A percentile compares a stretch with the other conserved stretches of the same genome.
phyloP scores from a whole-genome alignment of 1,140 invertebrate genomes.

The Melitaea cinxia region DNA sequence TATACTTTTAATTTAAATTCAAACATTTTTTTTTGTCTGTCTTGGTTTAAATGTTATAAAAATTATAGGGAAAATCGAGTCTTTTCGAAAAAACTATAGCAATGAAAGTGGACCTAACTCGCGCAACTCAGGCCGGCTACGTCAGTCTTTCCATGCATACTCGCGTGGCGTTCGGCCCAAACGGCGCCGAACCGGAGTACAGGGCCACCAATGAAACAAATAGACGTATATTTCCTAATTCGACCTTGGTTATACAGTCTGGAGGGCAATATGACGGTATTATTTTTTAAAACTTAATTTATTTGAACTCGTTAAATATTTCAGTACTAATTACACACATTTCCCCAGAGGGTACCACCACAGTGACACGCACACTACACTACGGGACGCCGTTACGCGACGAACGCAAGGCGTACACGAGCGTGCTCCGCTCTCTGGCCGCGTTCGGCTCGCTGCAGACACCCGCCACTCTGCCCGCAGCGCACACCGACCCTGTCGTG shows the following conservation, averaged over 20 bases:
- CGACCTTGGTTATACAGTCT: slow-evolving; percentile 87
- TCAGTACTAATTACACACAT: not conserved
- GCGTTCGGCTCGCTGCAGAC: slow-evolving; percentile 86
- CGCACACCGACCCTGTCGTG: slow-evolving; percentile 88
- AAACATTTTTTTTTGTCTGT: not conserved
- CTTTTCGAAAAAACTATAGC: slow-evolving; percentile 88
- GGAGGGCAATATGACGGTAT: slow-evolving; percentile 87
- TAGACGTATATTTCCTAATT: slow-evolving; percentile 85
- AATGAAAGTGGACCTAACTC: slow-evolving; percentile 84
- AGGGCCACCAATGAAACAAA: slow-evolving; percentile 89
- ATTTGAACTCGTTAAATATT: no score
- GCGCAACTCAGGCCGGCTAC: slow-evolving; percentile 86
- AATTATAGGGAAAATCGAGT: slow-evolving; percentile 62
- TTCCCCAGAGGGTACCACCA: slow-evolving; percentile 92
- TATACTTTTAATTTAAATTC: not conserved
- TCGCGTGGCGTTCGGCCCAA: slow-evolving; percentile 93
- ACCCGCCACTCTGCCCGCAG: slow-evolving; percentile 85
- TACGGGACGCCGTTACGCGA: slow-evolving; percentile 90
- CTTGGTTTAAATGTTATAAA: not conserved
- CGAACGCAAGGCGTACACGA: slow-evolving; percentile 92
- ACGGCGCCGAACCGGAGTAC: slow-evolving; percentile 96
- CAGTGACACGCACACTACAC: slow-evolving; percentile 95
- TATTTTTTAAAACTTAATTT: not conserved
- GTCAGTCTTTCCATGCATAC: slow-evolving; percentile 92
- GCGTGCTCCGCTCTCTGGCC: slow-evolving; percentile 94